Evolutionary conservation across 2,797 vertebrate genomes (phyloP), one percentile per base, ranked within the genome.

Genomic region (Myotis myotis): DNA sequence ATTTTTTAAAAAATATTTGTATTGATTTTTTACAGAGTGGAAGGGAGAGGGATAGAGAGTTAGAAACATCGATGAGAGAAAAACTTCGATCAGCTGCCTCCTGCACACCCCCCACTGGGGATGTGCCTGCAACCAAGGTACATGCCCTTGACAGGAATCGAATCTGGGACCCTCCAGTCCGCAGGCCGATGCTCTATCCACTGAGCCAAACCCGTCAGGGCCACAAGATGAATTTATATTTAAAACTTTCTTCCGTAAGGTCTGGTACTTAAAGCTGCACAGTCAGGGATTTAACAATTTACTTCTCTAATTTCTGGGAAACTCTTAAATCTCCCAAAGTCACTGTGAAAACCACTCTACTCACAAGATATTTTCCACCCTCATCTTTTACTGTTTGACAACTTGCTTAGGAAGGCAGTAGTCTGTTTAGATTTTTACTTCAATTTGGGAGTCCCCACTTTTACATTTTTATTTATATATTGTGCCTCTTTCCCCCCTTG

Each of bases 371-470:
- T 8, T 79, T 70, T 76, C 41, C 83, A 19, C 7, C 49, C 66
- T 3, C 13, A 82, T 89, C 23, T 91, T 96, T 30, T 71, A 86
- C 30, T 23, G 10, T 94, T 92, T 44, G 57, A 60, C 23, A 64
- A 16, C 68, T 89, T 76, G n/a, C 70, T 94, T 71, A 83, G 62
- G 22, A 79, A 83, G 86, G 38, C 36, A 16, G n/a, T 36, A 87
- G 47, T 66, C 22, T 79, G 19, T 41, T 92, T 41, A 93, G 47
- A 93, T 95, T 87, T 85, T 93, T 71, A 79, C 13, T 79, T 95
- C 41, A 66, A 1, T 49, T 82, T 89, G 1, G 10, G 49, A 81
- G 19, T 76, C 87, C 8, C 41, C 15, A 5, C 74, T 72, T 88
- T 75, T 11, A 30, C 25, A 88, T 44, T 75, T 74, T 25, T 68